Base-by-base conservation (phyloP, 2,888 invertebrate species). In the Stenchaetothrips biformis region DNA sequence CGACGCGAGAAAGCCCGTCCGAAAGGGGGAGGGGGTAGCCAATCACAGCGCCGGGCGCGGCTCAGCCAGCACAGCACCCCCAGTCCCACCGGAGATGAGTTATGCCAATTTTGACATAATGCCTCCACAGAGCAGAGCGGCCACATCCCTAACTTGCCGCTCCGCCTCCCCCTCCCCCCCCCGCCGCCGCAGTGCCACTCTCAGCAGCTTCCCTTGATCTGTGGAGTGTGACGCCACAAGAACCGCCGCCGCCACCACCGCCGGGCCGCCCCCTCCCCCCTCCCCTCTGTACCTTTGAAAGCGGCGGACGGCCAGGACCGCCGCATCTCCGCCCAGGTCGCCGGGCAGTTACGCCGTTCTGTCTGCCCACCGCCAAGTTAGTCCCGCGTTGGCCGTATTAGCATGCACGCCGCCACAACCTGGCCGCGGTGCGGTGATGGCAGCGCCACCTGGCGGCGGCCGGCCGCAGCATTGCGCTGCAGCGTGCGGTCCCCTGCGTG, bases 81-180 rank as follows among this genome's bases (percentile, higher is more conserved):
- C 53, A 53, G 21, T 74, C 67, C 67, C 67, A 25, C 21, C 25
- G 67, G 67, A 74, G 67, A 74, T 74, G 67, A 74, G 67, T 74
- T 74, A 74, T 74, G 67, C 67, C 67, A 74, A 74, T 74, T 74
- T 74, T 74, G 67, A 74, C 67, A 74, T 74, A 74, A 74, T 74
- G 67, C 67, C 67, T 21, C 21, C 67, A 25, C 67, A 21, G 67
- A 74, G 67, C 67, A 74, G 67, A 25, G 18, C 16, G 59, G 11
- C 59, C 59, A 16, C 59, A 16, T 59, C 13, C 59, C 37, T 37
- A 37, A 37, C 37, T 37, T 37, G 37, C 37, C 37, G 37, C 37
- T 37, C 67, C 25, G 7, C 25, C 67, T 7, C 67, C 67, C 21
- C 8, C 59, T 0, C 37, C 37, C 37, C 18, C 4, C 59, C 67